Conservation (phyloP, 2,888 invertebrate genomes). For the Ormyrus nitidulus region DNA sequence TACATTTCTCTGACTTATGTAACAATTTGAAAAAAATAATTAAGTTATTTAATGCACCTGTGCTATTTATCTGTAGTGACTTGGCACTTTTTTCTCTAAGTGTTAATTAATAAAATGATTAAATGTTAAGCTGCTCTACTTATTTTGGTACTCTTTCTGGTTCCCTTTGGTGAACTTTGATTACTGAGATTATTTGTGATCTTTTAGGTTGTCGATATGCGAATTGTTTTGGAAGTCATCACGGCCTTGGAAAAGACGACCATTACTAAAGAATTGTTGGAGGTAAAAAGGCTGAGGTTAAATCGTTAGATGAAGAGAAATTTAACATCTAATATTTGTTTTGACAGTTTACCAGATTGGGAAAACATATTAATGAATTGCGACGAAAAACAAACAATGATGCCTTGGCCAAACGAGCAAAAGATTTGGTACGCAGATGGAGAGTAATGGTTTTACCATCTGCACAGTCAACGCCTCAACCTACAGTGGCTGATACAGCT, state of each 20-base stretch:
- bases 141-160: too few species aligned
- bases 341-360: conserved; percentile 92
- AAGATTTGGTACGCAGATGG: conserved; percentile 95
- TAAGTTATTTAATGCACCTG: neutral
- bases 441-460: conserved; percentile 87
- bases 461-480: conserved; percentile 68
- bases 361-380: conserved; percentile 94
- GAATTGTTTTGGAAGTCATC: conserved; percentile 94
- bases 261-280: conserved; percentile 93
- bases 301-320: neutral
- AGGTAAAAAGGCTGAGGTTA: conserved; percentile 78
- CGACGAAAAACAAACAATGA: conserved; percentile 91
- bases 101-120: neutral
- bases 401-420: conserved; percentile 90
- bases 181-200: conserved; percentile 10
- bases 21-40: conserved; percentile 11
- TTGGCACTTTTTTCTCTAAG: conserved; percentile 10
- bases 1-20: conserved; percentile 17
- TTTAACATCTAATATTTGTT: conserved; percentile 1
- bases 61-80: conserved; percentile 7
- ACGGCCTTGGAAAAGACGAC: conserved; percentile 92
- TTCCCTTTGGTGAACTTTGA: neutral
- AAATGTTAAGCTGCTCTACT: too few species aligned
- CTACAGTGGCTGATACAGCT: conserved; percentile 69
- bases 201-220: conserved; percentile 94